Conservation (phyloP, 2,888 invertebrate genomes). For the Panzeria rudis region DNA sequence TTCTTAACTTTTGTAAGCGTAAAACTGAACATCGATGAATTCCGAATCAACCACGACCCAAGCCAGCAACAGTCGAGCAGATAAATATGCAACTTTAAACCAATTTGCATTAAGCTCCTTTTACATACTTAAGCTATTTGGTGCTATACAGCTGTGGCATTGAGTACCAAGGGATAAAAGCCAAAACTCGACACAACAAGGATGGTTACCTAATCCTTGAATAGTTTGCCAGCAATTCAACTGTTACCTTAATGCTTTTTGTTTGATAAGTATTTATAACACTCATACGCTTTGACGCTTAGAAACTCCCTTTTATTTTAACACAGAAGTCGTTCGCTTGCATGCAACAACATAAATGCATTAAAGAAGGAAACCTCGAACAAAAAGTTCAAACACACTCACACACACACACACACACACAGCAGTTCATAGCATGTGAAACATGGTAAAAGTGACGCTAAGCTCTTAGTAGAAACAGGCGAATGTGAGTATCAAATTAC, state of each 20-base stretch:
- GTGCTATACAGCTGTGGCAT: too few relatives aligned
- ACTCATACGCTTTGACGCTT: conserved; percentile 71
- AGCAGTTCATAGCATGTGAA: background rate
- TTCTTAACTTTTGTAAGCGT: too few relatives aligned
- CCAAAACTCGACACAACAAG: too few relatives aligned
- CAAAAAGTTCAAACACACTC: background rate
- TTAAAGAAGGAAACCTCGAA: conserved; percentile 44
- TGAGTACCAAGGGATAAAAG: too few relatives aligned
- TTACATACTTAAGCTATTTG: too few relatives aligned
- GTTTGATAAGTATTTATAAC: conserved; percentile 55
- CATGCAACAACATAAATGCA: conserved; percentile 65
- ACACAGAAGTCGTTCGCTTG: conserved; percentile 48
- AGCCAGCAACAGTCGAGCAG: too few relatives aligned
- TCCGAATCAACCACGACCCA: too few relatives aligned
- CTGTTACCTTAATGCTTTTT: conserved; percentile 24
- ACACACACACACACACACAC: background rate
- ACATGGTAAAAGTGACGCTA: conserved; percentile 32
- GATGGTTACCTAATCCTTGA: too few relatives aligned
- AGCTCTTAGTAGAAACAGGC: conserved; percentile 44
- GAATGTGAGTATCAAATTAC: conserved; percentile 13
- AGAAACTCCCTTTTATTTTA: conserved; percentile 49
- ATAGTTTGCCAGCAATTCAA: background rate
- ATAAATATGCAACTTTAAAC: too few relatives aligned
- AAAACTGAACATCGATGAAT: too few relatives aligned
- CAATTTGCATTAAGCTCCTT: too few relatives aligned